Conservation (phyloP, 1,140 invertebrate genomes). For the Branchinecta lynchi region DNA sequence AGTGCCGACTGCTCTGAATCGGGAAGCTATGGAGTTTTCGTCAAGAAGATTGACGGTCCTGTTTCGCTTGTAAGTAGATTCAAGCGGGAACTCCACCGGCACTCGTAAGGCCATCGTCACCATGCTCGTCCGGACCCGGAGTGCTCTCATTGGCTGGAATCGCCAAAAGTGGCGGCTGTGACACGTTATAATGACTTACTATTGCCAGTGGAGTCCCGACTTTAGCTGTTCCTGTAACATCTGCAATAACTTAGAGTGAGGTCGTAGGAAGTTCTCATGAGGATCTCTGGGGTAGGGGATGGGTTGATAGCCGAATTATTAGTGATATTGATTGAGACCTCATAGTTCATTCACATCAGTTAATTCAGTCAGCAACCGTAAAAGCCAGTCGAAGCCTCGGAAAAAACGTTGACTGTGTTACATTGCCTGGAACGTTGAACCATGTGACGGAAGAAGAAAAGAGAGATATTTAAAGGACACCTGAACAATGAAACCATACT, state of each 20-base stretch:
- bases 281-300: too few species aligned
- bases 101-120: background rate
- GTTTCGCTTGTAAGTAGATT: background rate
- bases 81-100: background rate
- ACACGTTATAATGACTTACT: conserved; percentile 1
- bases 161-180: background rate
- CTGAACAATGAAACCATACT: too few species aligned
- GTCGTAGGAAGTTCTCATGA: background rate
- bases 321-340: too few species aligned
- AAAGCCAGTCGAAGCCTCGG: too few species aligned
- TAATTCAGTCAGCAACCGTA: too few species aligned
- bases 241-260: background rate
- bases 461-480: too few species aligned
- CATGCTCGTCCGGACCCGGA: background rate
- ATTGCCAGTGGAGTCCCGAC: background rate
- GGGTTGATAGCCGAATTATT: too few species aligned
- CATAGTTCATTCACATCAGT: too few species aligned
- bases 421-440: too few species aligned
- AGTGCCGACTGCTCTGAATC: background rate
- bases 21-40: background rate
- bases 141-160: background rate
- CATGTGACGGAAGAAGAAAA: too few species aligned
- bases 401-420: too few species aligned
- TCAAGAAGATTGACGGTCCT: background rate
- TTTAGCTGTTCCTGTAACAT: background rate